Percentiles rank a stretch among this genome's conserved stretches.
Conservation (phyloP, 2,113 vertebrate species). For the Megaceryle torquata region DNA sequence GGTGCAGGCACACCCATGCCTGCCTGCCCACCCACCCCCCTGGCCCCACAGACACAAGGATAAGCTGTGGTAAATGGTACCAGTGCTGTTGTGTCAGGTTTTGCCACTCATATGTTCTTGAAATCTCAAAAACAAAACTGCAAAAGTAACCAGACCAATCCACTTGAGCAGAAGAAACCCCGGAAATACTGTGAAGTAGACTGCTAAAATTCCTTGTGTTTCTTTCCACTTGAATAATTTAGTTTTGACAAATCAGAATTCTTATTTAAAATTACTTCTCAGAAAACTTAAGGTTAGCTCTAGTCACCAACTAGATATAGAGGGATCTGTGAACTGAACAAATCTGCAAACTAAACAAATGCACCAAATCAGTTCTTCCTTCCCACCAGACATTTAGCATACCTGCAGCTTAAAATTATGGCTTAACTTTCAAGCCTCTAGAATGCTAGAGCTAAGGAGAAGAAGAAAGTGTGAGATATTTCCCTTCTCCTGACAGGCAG, state of each 20-base stretch:
- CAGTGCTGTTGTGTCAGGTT: neutral
- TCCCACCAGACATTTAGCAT: neutral
- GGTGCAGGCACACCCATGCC: too few species aligned
- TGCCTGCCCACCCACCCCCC: neutral
- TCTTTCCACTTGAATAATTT: neutral
- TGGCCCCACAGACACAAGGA: neutral
- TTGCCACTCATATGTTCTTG: fast-evolving
- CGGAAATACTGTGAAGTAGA: neutral
- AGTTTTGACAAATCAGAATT: neutral
- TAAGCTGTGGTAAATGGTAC: neutral
- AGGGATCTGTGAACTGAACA: neutral
- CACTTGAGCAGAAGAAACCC: neutral
- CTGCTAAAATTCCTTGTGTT: neutral
- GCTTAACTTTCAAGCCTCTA: neutral
- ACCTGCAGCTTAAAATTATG: neutral
- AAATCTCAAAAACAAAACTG: neutral
- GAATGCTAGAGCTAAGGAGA: neutral
- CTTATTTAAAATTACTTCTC: neutral
- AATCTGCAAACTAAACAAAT: neutral
- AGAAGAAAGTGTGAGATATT: neutral
- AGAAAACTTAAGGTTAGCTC: neutral
- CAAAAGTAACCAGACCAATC: neutral
- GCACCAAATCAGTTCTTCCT: neutral
- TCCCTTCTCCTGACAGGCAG: neutral
- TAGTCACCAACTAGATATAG: neutral